Base-by-base conservation (phyloP, 2,797 vertebrate species). In the Mionectes olivaceus region DNA sequence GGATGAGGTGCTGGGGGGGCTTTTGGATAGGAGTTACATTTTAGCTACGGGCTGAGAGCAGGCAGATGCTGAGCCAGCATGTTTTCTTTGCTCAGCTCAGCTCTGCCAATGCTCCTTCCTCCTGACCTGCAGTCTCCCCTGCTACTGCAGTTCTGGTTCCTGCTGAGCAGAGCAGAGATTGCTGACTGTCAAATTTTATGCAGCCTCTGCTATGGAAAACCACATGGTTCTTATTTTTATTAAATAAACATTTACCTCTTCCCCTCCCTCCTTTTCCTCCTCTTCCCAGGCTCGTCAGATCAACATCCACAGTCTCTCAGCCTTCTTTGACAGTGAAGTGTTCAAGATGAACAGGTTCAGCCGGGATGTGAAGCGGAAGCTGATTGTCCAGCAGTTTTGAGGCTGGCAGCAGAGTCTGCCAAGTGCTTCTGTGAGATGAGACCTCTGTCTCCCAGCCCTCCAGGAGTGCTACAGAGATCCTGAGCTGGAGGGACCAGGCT, bases 361-460 rank as follows among this genome's bases (percentile, higher is more conserved):
- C 93, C 98, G 98, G 11, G 99, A 99, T 16, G 69, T 95, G 93
- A 99, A 99, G 96, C 99, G 99, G 95, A 99, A 99, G 83, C 96
- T 99, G 64, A 99, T 99, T 77, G 79, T 99, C 61, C 99, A 99
- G 98, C 99, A 99, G 95, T 99, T 99, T 88, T 99, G 95, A 98
- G 90, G n/a, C 78, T 44, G 70, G 32, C 55, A 69, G 44, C 13
- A 19, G 74, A 53, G 67, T 16, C 64, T 7, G 12, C 87, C 76
- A 12, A 6, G 0, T n/a, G 63, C 63, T 86, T 68, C 78, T 82
- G 47, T 35, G 86, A 41, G 59, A 89, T 8, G 41, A 83, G 55
- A 82, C 59, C 64, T 89, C 24, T 12, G 7, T 33, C 46, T 67
- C 88, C 64, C 74, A 92, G 80, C 60, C 79, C 50, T 83, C 55